Evolutionary conservation across 2,888 invertebrate genomes (phyloP).

Genomic region (Protonemura montana): DNA sequence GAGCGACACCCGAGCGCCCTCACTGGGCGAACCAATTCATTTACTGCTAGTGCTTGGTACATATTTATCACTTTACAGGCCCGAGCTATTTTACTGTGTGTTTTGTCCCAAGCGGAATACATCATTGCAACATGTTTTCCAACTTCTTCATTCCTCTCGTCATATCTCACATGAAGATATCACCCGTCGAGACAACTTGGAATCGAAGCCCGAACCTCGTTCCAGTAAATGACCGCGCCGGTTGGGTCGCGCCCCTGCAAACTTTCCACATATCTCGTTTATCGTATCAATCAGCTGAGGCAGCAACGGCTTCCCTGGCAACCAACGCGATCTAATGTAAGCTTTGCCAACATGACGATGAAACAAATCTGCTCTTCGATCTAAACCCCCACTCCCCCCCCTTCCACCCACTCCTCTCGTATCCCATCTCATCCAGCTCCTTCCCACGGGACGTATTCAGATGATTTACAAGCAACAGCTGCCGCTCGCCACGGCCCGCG

Average conservation of each 20-base stretch:
- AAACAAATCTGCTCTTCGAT: constrained; percentile 12
- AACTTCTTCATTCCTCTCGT: neutral
- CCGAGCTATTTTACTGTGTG: no score
- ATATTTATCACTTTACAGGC: no score
- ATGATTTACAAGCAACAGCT: neutral
- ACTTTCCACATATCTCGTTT: neutral
- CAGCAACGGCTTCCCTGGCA: neutral
- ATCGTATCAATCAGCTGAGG: neutral
- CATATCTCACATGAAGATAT: neutral
- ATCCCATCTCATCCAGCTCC: neutral
- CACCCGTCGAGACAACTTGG: neutral
- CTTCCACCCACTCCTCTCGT: neutral
- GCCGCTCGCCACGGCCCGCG: neutral
- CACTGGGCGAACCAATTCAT: no score
- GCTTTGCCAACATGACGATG: neutral
- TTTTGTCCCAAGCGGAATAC: no score
- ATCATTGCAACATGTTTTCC: no score
- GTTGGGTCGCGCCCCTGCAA: neutral
- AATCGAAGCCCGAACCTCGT: neutral
- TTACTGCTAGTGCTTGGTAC: no score
- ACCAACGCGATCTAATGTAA: neutral
- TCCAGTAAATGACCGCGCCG: neutral
- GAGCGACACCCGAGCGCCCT: no score
- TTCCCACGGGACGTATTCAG: neutral
- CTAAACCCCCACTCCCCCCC: neutral